phyloP scores from a whole-genome alignment of 2,888 invertebrate species.

The Shargacucullia verbasci region DNA sequence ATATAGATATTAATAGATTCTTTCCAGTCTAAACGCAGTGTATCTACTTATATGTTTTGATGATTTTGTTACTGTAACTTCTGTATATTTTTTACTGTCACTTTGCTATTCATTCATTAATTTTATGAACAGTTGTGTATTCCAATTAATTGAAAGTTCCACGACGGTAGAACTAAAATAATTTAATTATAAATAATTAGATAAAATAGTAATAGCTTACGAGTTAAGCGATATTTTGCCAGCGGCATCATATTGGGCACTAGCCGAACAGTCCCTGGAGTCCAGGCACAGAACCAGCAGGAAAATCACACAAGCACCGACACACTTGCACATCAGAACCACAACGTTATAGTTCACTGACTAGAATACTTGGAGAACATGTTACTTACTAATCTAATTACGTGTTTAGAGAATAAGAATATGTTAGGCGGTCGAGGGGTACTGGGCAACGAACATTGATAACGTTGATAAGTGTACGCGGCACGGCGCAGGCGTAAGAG shows the following conservation, averaged over 20 bases:
- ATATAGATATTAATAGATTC: conserved; percentile 47
- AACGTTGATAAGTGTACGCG: conserved; percentile 54
- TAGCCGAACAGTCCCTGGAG: conserved; percentile 82
- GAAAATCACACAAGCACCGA: conserved; percentile 71
- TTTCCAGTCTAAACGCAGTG: conserved; percentile 21
- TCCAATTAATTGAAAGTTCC: conserved; percentile 3
- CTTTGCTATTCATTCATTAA: too few species aligned
- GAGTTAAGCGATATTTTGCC: conserved; percentile 82
- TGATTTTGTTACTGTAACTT: not conserved
- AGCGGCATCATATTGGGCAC: conserved; percentile 77
- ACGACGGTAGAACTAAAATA: conserved; percentile 15
- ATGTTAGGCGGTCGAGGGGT: conserved; percentile 31
- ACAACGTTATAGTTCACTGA: conserved; percentile 67
- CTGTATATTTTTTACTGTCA: too few species aligned
- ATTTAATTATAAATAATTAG: conserved; percentile 11
- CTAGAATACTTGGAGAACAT: conserved; percentile 53
- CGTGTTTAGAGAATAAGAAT: conserved; percentile 27
- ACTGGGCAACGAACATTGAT: conserved; percentile 65
- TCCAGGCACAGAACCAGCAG: conserved; percentile 80
- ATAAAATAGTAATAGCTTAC: conserved; percentile 67
- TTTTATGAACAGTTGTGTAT: not conserved
- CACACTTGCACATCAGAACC: conserved; percentile 85
- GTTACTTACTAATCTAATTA: conserved; percentile 52
- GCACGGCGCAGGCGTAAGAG: conserved; percentile 72
- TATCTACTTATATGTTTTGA: conserved; percentile 4